phyloP scores from a whole-genome alignment of 1,140 invertebrate species.

The Psix sp. region DNA sequence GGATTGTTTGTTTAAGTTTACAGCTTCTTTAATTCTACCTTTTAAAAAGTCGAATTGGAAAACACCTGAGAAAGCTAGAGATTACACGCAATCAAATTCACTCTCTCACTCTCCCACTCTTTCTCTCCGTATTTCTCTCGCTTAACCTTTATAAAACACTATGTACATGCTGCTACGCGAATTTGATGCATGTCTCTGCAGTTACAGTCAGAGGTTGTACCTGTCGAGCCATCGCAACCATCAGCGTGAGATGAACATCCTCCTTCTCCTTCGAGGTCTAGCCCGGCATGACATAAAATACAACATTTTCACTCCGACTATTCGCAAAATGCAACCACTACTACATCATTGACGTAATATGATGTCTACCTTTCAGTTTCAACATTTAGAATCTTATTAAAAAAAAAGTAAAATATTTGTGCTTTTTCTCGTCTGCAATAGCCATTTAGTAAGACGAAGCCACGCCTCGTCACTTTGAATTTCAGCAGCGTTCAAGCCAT shows the following conservation, averaged over 20 bases:
- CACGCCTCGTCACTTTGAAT: too few relatives aligned
- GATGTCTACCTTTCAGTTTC: slow-evolving; percentile 14
- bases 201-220: slow-evolving; percentile 78
- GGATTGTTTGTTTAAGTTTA: too few relatives aligned
- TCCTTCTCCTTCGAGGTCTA: slow-evolving; percentile 87
- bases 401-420: too few relatives aligned
- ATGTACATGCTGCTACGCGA: slow-evolving; percentile 68
- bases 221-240: slow-evolving; percentile 92
- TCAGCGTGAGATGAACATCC: slow-evolving; percentile 91
- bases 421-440: too few relatives aligned
- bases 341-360: slow-evolving; percentile 35
- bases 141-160: slow-evolving; percentile 9
- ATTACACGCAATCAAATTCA: too few relatives aligned
- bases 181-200: slow-evolving; percentile 68
- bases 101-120: too few relatives aligned
- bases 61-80: too few relatives aligned
- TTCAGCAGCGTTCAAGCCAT: too few relatives aligned
- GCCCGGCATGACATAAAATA: slow-evolving; percentile 75
- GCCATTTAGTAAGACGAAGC: too few relatives aligned
- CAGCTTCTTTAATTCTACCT: too few relatives aligned
- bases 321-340: slow-evolving; percentile 43
- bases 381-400: slow-evolving; percentile 7
- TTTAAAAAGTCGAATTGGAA: too few relatives aligned
- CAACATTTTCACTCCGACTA: slow-evolving; percentile 62
- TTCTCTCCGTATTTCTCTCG: too few relatives aligned